A percentile compares a stretch with the other conserved stretches of the same genome.
phyloP scores from a whole-genome alignment of 1,140 invertebrate species.

The Trichoplusia ni region DNA sequence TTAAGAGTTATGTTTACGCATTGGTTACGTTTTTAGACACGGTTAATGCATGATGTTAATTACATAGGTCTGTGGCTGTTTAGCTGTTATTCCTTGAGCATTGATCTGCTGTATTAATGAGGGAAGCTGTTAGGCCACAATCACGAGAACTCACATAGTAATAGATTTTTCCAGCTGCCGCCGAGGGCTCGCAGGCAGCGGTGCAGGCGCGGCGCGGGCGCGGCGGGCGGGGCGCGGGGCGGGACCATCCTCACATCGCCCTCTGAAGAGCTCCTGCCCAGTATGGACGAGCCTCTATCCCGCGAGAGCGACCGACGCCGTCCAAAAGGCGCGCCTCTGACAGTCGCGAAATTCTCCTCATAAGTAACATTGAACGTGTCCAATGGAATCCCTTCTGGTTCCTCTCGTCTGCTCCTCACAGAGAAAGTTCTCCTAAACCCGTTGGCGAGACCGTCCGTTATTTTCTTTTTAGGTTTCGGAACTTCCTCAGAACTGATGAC shows the following conservation, averaged over 20 bases:
- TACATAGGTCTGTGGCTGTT: slow-evolving; percentile 37
- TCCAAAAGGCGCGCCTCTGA: slow-evolving; percentile 73
- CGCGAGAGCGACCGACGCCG: slow-evolving; percentile 69
- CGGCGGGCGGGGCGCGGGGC: slow-evolving; percentile 59
- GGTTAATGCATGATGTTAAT: slow-evolving; percentile 60
- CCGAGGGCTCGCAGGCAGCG: slow-evolving; percentile 83
- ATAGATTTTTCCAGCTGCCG: slow-evolving; percentile 85
- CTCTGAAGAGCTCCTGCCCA: slow-evolving; percentile 79
- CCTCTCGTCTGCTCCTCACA: slow-evolving; percentile 64
- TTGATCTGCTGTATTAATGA: slow-evolving; percentile 29
- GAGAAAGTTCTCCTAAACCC: slow-evolving; percentile 74
- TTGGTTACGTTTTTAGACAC: slow-evolving; percentile 51
- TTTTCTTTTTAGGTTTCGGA: slow-evolving; percentile 68
- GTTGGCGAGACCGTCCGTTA: slow-evolving; percentile 69
- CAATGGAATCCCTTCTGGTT: slow-evolving; percentile 67
- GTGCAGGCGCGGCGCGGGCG: slow-evolving; percentile 80
- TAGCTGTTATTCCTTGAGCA: slow-evolving; percentile 18
- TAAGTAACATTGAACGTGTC: slow-evolving; percentile 69
- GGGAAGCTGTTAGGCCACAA: slow-evolving; percentile 24
- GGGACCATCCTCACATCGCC: slow-evolving; percentile 73
- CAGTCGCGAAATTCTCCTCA: slow-evolving; percentile 74
- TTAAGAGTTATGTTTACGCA: slow-evolving; percentile 60
- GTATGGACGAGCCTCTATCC: slow-evolving; percentile 67
- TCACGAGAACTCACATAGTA: slow-evolving; percentile 83
- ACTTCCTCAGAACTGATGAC: slow-evolving; percentile 80